Evolutionary conservation across 1,140 invertebrate genomes (phyloP), one percentile per base, ranked within the genome.

Genomic region (Halyomorpha halys): DNA sequence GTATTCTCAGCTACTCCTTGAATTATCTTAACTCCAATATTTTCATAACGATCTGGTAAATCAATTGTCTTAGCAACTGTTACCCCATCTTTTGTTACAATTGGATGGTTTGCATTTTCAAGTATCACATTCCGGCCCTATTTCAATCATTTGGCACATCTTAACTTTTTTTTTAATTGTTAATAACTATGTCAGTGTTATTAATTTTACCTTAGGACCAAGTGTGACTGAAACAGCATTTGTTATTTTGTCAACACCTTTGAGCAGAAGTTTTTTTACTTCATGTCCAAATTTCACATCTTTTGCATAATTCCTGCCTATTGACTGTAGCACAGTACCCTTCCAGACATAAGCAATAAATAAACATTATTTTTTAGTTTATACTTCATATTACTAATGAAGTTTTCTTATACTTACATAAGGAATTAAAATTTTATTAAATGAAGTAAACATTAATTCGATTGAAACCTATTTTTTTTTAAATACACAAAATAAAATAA

Each of bases 41-140:
- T 88, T 72, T 86, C 80, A 70, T 80, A 86, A 71, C 85, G 86
- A 71, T 88, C 86, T 73, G 85, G 81, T 14, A 88, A 73, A 70
- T 89, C 86, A 66, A 88, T 80, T 9, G 78, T 77, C 73, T 87
- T 87, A n/a, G 86, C 86, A 27, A 88, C 86, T 5, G 86, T 87
- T 0, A 89, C 86, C 69, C 86, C 86, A 74, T 88, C 86, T 73
- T 88, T 88, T 2, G 86, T 88, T 68, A 88, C 86, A 70, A 86
- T 86, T 18, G 86, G 86, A 67, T 80, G 78, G 44, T 86, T 85
- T 83, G 85, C 87, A 39, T 80, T 82, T 72, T 87, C 83, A 65
- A 88, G 75, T 61, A 88, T 83, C 6, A 88, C 86, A 76, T 88
- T 89, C 60, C 86, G 76, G 59, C 86, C 86, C 83, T 88, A 51